phyloP scores from a whole-genome alignment of 1,140 invertebrate genomes.

The Drosophila pectinifera region DNA sequence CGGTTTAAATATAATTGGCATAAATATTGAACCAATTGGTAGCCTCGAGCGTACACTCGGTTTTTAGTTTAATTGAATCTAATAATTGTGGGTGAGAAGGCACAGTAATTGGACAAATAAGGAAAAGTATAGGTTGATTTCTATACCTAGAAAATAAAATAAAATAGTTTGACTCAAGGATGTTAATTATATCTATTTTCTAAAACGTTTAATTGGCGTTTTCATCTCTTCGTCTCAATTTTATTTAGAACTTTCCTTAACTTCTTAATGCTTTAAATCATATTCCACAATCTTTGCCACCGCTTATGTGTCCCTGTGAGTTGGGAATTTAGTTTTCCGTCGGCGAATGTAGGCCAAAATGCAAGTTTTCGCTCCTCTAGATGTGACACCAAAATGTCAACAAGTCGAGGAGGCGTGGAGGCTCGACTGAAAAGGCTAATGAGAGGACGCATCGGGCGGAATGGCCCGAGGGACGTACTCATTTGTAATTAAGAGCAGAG shows the following conservation, averaged over 20 bases:
- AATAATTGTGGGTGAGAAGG: background rate
- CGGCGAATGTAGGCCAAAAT: constrained; percentile 42
- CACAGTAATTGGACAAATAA: background rate
- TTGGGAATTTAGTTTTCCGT: constrained; percentile 1
- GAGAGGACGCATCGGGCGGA: constrained; percentile 72
- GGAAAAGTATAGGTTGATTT: too few relatives aligned
- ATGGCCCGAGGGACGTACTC: constrained; percentile 62
- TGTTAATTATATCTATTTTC: too few relatives aligned
- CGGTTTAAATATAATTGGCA: constrained; percentile 24
- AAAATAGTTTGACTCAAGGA: background rate
- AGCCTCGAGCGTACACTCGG: background rate
- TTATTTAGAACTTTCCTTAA: background rate
- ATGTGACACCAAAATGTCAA: constrained; percentile 76
- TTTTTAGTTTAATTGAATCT: constrained; percentile 4
- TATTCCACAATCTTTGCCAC: constrained; percentile 4
- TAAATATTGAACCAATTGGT: constrained; percentile 7
- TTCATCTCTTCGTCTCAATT: background rate
- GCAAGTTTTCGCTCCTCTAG: constrained; percentile 38
- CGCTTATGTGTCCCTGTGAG: background rate
- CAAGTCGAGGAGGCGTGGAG: constrained; percentile 53
- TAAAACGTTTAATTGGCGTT: background rate
- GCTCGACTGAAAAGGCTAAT: constrained; percentile 71
- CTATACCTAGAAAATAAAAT: background rate
- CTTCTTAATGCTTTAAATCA: background rate
- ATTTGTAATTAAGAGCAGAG: constrained; percentile 72